phyloP scores from a whole-genome alignment of 2,797 vertebrate genomes.

The Pipistrellus pipistrellus region DNA sequence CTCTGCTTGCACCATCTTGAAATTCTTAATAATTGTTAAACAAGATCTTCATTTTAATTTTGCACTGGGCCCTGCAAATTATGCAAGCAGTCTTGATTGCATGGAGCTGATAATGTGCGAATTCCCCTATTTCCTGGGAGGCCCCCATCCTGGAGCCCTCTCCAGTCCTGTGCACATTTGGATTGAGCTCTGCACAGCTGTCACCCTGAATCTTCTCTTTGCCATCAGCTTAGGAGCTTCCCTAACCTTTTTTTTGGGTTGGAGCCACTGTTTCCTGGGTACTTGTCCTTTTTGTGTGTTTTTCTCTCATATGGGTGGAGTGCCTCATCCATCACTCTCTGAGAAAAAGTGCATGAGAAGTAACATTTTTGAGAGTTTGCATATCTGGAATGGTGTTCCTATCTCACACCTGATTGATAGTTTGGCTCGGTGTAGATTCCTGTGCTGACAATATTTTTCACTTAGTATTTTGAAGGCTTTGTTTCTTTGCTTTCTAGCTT shows the following conservation, averaged over 20 bases:
- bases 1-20: neutral
- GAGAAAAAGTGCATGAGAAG: neutral
- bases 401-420: neutral
- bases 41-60: neutral
- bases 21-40: neutral
- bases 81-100: neutral
- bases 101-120: fast-evolving
- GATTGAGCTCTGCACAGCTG: neutral
- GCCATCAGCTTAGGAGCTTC: neutral
- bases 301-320: neutral
- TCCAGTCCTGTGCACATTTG: neutral
- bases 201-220: neutral
- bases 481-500: neutral
- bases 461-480: neutral
- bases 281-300: neutral
- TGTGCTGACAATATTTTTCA: neutral
- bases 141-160: neutral
- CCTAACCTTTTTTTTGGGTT: neutral
- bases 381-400: neutral
- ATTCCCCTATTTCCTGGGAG: neutral
- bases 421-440: neutral
- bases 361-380: neutral
- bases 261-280: neutral
- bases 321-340: neutral
- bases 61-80: neutral